A percentile compares a stretch with the other conserved stretches of the same genome.
Evolutionary conservation across 1,140 invertebrate species (phyloP).

Genomic region (Drosophila littoralis): DNA sequence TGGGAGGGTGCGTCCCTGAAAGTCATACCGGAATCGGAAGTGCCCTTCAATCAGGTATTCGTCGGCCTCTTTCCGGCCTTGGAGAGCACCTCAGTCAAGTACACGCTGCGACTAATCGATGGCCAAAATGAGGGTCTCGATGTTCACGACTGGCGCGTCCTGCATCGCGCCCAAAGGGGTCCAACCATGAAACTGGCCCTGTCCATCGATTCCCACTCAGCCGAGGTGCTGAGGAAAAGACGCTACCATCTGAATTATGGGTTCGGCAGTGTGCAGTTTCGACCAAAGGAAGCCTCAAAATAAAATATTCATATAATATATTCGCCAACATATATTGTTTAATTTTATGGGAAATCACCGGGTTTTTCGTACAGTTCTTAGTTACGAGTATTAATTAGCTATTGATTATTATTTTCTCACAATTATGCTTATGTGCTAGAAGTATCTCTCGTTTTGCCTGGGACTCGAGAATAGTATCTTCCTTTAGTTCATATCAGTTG

Average conservation of each 20-base stretch:
- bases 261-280: conserved; percentile 11
- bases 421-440: too few species aligned
- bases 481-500: too few species aligned
- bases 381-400: too few species aligned
- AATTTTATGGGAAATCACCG: not conserved
- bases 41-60: conserved; percentile 4
- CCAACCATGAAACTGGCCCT: conserved; percentile 24
- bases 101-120: conserved; percentile 14
- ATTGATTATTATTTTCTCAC: too few species aligned
- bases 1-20: conserved; percentile 29
- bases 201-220: conserved; percentile 25
- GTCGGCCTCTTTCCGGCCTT: conserved; percentile 19
- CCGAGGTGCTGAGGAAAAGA: conserved; percentile 6
- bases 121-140: conserved; percentile 11
- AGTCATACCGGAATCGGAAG: conserved; percentile 12
- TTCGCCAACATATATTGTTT: not conserved
- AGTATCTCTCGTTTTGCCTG: too few species aligned
- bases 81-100: conserved; percentile 10
- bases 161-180: conserved; percentile 13
- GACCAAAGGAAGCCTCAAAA: conserved; percentile 8
- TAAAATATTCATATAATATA: conserved; percentile 9
- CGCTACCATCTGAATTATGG: conserved; percentile 25
- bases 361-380: too few species aligned
- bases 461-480: too few species aligned
- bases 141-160: conserved; percentile 19